Base-by-base conservation (phyloP, 2,113 vertebrate species). In the Sapajus apella region DNA sequence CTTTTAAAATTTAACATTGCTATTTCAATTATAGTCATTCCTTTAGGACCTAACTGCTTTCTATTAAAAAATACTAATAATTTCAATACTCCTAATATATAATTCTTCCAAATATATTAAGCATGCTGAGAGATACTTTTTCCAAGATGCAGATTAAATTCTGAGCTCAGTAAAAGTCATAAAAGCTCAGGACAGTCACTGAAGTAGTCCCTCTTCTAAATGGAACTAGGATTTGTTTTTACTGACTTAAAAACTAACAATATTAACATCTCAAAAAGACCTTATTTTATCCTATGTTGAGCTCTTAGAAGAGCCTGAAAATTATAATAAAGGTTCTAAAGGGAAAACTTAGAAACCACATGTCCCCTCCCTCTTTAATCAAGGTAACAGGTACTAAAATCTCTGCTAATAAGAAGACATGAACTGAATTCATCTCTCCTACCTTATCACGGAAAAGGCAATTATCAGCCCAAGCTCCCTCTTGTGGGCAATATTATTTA, bases 401-500 rank as follows among this genome's bases (percentile, higher is more conserved):
- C 83, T 91, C 25, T 8, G 32, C 47, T 20, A 45, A 30, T 8
- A 50, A 72, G 1, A 21, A 2, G 16, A 8, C 35, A 72, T 73
- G 23, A 70, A 77, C 18, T 50, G 18, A 93, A 84, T 4, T 14
- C 4, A 16, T 6, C 6, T 21, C 68, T 7, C 20, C 75, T 18
- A 13, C n/a, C 14, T 56, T 0, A 5, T 9, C 8, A 21, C 21
- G 43, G 68, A 43, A 3, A 12, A 87, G 75, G 58, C 61, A 90
- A 23, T 2, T 2, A 58, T 21, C 1, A 43, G 40, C 88, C 72
- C 84, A 8, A 0, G 37, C 4, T 82, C 91, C 89, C 80, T 70
- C 93, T 93, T 66, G 86, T 95, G 97, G 96, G 37, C 89, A 95
- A 3, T 6, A 21, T 4, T 18, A 81, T 27, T 64, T 40, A 70